Evolutionary conservation across 2,797 vertebrate species (phyloP).

Genomic region (Schizothorax lantsangensis): DNA sequence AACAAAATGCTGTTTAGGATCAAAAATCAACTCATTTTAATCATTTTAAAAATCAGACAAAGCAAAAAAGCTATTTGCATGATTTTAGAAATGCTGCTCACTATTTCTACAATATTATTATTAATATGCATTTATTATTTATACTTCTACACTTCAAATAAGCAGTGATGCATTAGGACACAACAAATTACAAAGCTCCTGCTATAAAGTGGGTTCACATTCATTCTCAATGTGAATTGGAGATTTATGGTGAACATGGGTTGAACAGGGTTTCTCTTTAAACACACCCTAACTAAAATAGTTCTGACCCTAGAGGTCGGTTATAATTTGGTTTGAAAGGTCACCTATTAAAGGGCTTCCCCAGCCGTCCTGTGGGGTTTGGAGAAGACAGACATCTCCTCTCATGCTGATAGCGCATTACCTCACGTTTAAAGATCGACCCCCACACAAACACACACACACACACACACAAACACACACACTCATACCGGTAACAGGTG

Average conservation of each 20-base stretch:
- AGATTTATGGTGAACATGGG: neutral
- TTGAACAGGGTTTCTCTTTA: neutral
- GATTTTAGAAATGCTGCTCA: too few relatives aligned
- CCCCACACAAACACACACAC: slow-evolving; percentile 28
- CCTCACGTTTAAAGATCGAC: slow-evolving; percentile 73
- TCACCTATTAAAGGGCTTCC: slow-evolving; percentile 35
- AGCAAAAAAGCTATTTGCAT: neutral
- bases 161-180: neutral
- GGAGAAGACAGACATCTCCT: slow-evolving; percentile 63
- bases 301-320: slow-evolving; percentile 29
- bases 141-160: neutral
- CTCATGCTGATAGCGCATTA: slow-evolving; percentile 62
- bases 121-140: too few relatives aligned
- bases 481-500: slow-evolving; percentile 49
- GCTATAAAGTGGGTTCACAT: neutral
- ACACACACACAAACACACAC: slow-evolving; percentile 10
- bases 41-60: neutral
- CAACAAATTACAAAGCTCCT: neutral
- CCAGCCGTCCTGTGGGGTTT: neutral
- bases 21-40: neutral
- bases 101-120: too few relatives aligned
- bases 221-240: neutral
- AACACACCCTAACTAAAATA: slow-evolving; percentile 21
- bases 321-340: slow-evolving; percentile 17
- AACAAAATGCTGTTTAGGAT: neutral